phyloP scores from a whole-genome alignment of 1,140 invertebrate genomes.

The Drosophila yakuba region DNA sequence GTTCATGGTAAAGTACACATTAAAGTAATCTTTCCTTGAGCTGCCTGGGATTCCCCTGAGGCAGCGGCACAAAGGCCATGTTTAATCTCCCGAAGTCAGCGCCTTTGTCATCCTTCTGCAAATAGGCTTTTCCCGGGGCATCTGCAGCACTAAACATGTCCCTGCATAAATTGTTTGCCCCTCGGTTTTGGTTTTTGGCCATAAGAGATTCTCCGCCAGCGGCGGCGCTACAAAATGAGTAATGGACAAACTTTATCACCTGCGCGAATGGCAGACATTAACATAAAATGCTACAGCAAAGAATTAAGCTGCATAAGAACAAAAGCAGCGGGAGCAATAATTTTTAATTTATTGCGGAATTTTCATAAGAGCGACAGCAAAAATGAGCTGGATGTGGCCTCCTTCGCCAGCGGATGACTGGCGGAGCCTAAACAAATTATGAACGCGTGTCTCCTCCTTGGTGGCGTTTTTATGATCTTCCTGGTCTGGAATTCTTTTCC shows the following conservation, averaged over 20 bases:
- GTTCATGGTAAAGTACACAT: not conserved
- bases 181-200: slow-evolving; percentile 8
- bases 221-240: slow-evolving; percentile 66
- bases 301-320: slow-evolving; percentile 66
- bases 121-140: slow-evolving; percentile 21
- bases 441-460: slow-evolving; percentile 62
- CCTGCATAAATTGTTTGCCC: slow-evolving; percentile 63
- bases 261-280: slow-evolving; percentile 63
- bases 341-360: slow-evolving; percentile 81
- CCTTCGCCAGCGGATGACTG: slow-evolving; percentile 22
- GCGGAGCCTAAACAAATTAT: slow-evolving; percentile 68
- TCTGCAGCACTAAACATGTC: slow-evolving; percentile 42
- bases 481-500: slow-evolving; percentile 16
- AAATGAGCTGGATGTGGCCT: not conserved
- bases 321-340: slow-evolving; percentile 73
- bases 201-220: not conserved
- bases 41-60: not conserved
- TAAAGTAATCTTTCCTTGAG: not conserved
- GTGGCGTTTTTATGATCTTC: slow-evolving; percentile 75
- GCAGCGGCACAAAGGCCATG: not conserved
- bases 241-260: slow-evolving; percentile 75
- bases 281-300: slow-evolving; percentile 64
- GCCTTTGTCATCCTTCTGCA: slow-evolving; percentile 22
- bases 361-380: slow-evolving; percentile 71
- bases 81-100: slow-evolving; percentile 23